Evolutionary conservation across 2,113 vertebrate species (phyloP).

Genomic region (Chionis minor): DNA sequence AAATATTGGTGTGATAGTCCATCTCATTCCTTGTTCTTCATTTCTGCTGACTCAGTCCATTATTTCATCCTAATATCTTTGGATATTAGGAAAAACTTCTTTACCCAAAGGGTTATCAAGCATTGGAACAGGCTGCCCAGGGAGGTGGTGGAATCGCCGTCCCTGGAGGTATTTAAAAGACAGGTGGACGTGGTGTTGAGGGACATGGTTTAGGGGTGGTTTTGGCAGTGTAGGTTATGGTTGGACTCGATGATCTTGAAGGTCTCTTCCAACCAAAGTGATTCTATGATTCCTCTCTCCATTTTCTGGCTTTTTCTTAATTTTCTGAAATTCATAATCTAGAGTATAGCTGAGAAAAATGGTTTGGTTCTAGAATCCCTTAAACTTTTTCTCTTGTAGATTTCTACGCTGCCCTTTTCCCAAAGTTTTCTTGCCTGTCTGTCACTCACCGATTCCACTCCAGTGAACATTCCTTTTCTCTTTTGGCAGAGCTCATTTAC

Average conservation of each 20-base stretch:
- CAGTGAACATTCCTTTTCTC: constrained; percentile 21
- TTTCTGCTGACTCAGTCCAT: background rate
- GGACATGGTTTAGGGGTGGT: no score
- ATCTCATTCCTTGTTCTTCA: background rate
- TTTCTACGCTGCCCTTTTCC: background rate
- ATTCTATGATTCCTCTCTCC: background rate
- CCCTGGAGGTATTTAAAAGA: no score
- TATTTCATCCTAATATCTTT: background rate
- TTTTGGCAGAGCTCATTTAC: constrained; percentile 56
- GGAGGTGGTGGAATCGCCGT: no score
- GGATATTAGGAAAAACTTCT: no score
- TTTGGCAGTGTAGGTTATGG: no score
- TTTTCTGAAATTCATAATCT: background rate
- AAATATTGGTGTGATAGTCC: background rate
- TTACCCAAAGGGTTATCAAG: no score
- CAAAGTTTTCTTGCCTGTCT: constrained; percentile 2
- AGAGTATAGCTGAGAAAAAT: background rate
- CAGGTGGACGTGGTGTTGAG: no score
- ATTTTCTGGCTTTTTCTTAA: background rate
- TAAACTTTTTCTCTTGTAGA: background rate
- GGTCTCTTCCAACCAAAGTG: no score
- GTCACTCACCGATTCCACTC: background rate
- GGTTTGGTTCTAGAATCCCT: background rate
- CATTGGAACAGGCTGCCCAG: no score
- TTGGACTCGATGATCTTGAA: no score